phyloP scores from a whole-genome alignment of 2,888 invertebrate species.

The Keiferia lycopersicella region DNA sequence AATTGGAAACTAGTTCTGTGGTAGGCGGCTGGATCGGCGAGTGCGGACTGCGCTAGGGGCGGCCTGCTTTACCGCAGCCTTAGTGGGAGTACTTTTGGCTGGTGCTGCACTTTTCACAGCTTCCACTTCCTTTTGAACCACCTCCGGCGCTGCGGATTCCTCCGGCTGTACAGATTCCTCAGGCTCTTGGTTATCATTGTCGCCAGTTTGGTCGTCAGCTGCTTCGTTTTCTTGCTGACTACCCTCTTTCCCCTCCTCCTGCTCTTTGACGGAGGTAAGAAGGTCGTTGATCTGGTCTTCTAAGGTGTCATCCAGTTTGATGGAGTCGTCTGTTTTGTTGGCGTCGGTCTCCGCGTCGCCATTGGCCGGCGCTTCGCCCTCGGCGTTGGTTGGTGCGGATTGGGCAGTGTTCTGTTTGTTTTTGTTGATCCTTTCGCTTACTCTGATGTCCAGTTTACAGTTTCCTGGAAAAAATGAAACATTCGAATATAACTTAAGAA shows the following conservation, averaged over 20 bases:
- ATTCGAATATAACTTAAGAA: background rate
- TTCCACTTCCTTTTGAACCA: slow-evolving; percentile 33
- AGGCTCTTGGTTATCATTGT: background rate
- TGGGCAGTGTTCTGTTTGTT: background rate
- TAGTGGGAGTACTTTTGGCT: slow-evolving; percentile 47
- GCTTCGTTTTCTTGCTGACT: slow-evolving; percentile 15
- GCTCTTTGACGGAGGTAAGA: slow-evolving; percentile 49
- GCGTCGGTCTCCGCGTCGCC: slow-evolving; percentile 24
- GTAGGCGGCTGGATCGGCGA: slow-evolving; percentile 52
- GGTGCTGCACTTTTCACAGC: slow-evolving; percentile 38
- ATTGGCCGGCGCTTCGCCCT: slow-evolving; percentile 8
- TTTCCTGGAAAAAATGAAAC: background rate
- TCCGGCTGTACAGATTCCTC: background rate
- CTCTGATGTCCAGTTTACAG: slow-evolving; percentile 44
- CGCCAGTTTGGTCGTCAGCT: background rate
- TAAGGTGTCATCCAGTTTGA: slow-evolving; percentile 35
- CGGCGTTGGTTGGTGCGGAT: background rate
- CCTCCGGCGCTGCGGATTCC: too few relatives aligned
- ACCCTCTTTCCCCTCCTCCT: slow-evolving; percentile 38
- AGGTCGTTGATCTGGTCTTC: slow-evolving; percentile 59
- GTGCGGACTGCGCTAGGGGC: slow-evolving; percentile 59
- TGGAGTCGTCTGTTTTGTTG: slow-evolving; percentile 7
- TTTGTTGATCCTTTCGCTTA: slow-evolving; percentile 40
- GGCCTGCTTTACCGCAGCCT: slow-evolving; percentile 47
- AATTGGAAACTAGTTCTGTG: too few relatives aligned